Evolutionary conservation across 2,888 invertebrate genomes (phyloP).

Genomic region (Trissolcus brochymenae): DNA sequence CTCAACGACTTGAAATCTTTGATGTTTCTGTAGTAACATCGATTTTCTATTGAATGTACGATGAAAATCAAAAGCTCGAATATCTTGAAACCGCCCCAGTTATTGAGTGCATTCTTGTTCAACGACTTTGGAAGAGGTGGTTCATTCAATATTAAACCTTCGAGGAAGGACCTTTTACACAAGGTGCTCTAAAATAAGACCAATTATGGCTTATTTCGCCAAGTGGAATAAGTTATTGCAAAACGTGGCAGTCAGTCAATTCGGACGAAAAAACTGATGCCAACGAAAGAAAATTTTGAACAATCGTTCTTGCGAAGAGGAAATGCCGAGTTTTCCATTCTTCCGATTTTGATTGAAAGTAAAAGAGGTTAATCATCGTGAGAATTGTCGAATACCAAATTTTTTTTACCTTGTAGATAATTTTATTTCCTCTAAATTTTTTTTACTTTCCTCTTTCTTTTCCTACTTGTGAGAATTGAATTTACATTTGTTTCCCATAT

Average conservation of each 20-base stretch:
- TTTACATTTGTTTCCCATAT: conserved; percentile 1
- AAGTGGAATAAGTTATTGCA: conserved; percentile 51
- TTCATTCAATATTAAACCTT: conserved; percentile 55
- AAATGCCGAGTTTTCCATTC: conserved; percentile 26
- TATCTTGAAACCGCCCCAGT: conserved; percentile 57
- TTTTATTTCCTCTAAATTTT: conserved; percentile 6
- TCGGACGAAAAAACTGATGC: conserved; percentile 21
- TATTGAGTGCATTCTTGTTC: conserved; percentile 60
- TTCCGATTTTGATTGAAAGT: conserved; percentile 41
- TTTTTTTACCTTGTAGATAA: conserved; percentile 1
- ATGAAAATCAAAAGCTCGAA: conserved; percentile 60
- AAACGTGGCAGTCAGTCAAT: conserved; percentile 42
- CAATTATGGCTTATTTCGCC: conserved; percentile 56
- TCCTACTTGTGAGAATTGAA: conserved; percentile 1
- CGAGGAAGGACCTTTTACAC: conserved; percentile 40
- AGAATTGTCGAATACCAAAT: conserved; percentile 28
- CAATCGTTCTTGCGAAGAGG: conserved; percentile 24
- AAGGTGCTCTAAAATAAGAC: conserved; percentile 46
- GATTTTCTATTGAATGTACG: conserved; percentile 59
- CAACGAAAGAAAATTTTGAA: conserved; percentile 8
- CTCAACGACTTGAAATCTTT: conserved; percentile 60
- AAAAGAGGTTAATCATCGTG: conserved; percentile 31
- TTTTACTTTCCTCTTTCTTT: conserved; percentile 11
- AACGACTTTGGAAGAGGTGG: conserved; percentile 55
- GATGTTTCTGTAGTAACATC: conserved; percentile 60